These are phyloP conservation scores for Neocrepidodera transversa DNA, from an alignment of 2,888 invertebrate species.

Conservation along the genomic window DNA sequence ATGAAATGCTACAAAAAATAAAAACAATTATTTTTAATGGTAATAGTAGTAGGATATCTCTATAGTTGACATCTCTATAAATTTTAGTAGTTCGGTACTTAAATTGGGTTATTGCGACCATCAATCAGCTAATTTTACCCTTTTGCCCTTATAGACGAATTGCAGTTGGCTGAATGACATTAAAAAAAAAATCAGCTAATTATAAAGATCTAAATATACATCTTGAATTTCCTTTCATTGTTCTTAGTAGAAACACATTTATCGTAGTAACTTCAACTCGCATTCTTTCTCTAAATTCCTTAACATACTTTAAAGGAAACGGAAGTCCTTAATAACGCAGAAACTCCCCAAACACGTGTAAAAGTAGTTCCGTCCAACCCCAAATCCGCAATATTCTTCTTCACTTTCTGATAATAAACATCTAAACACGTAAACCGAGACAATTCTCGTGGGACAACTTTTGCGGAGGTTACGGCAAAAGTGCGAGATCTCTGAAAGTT, in stretches of 20 bases:
- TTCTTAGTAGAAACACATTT: neutral
- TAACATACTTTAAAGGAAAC: conserved; percentile 9
- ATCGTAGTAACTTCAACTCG: neutral
- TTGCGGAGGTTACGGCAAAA: conserved; percentile 38
- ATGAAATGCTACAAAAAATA: too few relatives aligned
- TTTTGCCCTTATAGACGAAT: too few relatives aligned
- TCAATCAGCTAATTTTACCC: too few relatives aligned
- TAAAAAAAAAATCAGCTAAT: too few relatives aligned
- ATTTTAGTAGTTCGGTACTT: too few relatives aligned
- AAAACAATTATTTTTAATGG: too few relatives aligned
- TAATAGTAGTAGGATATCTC: too few relatives aligned
- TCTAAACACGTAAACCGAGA: conserved; percentile 47
- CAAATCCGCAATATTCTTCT: conserved; percentile 31
- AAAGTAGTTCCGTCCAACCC: conserved; percentile 26
- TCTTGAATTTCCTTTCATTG: too few relatives aligned
- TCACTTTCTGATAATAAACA: conserved; percentile 42
- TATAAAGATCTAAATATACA: too few relatives aligned
- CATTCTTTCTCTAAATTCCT: conserved; percentile 6
- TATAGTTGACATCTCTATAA: too few relatives aligned
- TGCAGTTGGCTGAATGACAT: too few relatives aligned
- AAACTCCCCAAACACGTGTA: conserved; percentile 32
- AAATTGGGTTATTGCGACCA: too few relatives aligned
- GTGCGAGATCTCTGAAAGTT: conserved; percentile 36
- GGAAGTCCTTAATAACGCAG: conserved; percentile 24
- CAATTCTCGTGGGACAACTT: conserved; percentile 42